These are phyloP conservation scores for Poeciliopsis presidionis DNA, from an alignment of 2,797 vertebrate species.

Conservation along the genomic window DNA sequence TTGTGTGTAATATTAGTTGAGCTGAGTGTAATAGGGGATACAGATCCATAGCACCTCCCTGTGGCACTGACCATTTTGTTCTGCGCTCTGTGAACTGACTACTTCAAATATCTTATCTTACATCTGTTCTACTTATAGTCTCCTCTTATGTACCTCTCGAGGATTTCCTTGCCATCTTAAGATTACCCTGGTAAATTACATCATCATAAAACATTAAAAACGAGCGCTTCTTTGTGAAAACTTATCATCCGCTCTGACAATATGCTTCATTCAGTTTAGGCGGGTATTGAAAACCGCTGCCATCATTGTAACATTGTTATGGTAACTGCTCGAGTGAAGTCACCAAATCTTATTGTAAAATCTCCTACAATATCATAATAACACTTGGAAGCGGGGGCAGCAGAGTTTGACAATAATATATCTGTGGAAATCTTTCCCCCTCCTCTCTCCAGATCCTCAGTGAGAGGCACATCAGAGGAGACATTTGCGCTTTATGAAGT, in stretches of 20 bases:
- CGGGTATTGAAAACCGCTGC: conserved; percentile 75
- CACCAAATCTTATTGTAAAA: conserved; percentile 82
- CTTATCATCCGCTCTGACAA: conserved; percentile 73
- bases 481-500: conserved; percentile 84
- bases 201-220: conserved; percentile 72
- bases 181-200: conserved; percentile 69
- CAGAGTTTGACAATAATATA: conserved; percentile 83
- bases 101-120: conserved; percentile 67
- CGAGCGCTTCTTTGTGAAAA: conserved; percentile 63
- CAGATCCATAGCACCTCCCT: conserved; percentile 82
- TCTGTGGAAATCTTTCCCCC: conserved; percentile 81
- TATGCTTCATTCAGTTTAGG: conserved; percentile 76
- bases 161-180: conserved; percentile 66
- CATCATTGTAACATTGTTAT: conserved; percentile 80
- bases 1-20: conserved; percentile 19
- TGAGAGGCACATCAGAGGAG: conserved; percentile 83
- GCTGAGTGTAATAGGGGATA: conserved; percentile 62
- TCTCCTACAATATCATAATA: conserved; percentile 82
- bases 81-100: conserved; percentile 60
- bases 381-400: conserved; percentile 80
- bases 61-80: conserved; percentile 76
- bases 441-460: conserved; percentile 77
- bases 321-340: conserved; percentile 79
- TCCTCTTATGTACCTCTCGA: conserved; percentile 66
- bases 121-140: conserved; percentile 60